Evolutionary conservation across 92 coral and sea anemone genomes (phyloP), one percentile per base, ranked within the genome.

Genomic region (Isaurus tuberculatus): DNA sequence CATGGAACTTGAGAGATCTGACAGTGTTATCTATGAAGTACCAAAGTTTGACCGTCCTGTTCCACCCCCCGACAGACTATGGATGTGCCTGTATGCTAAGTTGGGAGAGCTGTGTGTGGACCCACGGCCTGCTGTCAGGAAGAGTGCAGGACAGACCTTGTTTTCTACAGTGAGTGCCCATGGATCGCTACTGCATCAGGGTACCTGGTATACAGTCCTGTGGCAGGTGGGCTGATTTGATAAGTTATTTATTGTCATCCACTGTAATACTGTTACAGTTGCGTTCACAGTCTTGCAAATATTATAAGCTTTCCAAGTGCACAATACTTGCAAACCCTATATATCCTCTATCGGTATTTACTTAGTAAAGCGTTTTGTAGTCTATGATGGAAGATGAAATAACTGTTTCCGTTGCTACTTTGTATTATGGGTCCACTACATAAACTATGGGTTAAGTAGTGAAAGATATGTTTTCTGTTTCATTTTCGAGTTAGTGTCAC

Each of bases 61-160:
- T 2, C 97, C 99, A 8, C 91, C 92, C 49, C 88, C 95, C 34
- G 99, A 97, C 71, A 89, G 99, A 14, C 94, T 94, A 48, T 97
- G 99, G 99, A 97, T 97, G 99, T 94, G 98, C 42, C 86, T 97
- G 46, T 97, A 97, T 81, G 88, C 99, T 26, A 97, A 94, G 66
- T 88, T 97, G 17, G 99, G 99, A 9, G 99, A 97, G 53, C 91
- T 97, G 34, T 97, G 99, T 75, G 99, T 97, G 28, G 99, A 97
- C 75, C 99, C 99, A 8, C 75, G 99, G 44, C 99, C 99, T 1
- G 91, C 99, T 25, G 99, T 97, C 33, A 91, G 99, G 43, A 97
- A 97, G 91, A 97, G 99, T 46, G 99, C 99, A 43, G 99, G 99
- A 19, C 99, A 97, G 86, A 97, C 99, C 34, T 82, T 97, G 80